phyloP scores from a whole-genome alignment of 2,113 vertebrate species.

The Gymnobelideus leadbeateri region DNA sequence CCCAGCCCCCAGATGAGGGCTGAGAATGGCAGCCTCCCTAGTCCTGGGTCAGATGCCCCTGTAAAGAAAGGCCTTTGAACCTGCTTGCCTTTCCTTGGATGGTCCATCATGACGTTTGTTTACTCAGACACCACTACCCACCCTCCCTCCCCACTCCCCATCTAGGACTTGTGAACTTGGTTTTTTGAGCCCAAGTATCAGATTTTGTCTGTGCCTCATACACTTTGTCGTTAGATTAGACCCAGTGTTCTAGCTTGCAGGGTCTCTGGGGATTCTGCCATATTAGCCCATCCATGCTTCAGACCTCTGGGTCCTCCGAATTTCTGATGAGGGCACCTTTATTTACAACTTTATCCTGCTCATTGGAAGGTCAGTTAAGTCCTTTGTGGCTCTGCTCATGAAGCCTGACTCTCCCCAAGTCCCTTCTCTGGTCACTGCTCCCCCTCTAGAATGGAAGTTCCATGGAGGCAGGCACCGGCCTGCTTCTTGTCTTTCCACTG shows the following conservation, averaged over 20 bases:
- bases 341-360: not conserved
- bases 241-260: not conserved
- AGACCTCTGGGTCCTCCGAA: too few species aligned
- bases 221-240: not conserved
- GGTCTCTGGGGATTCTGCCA: too few species aligned
- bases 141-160: too few species aligned
- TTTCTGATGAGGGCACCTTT: not conserved
- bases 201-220: not conserved
- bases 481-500: too few species aligned
- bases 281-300: not conserved
- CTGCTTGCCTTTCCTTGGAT: not conserved
- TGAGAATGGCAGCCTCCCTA: not conserved
- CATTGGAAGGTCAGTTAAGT: too few species aligned
- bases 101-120: not conserved
- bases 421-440: too few species aligned
- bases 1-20: not conserved
- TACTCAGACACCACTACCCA: not conserved
- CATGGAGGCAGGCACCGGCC: too few species aligned
- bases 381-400: not conserved
- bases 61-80: too few species aligned
- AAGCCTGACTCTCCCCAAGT: too few species aligned
- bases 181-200: not conserved
- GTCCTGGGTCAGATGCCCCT: too few species aligned
- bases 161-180: not conserved
- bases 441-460: too few species aligned